Evolutionary conservation across 2,113 vertebrate genomes (phyloP).

Genomic region (Oreochromis spilurus): DNA sequence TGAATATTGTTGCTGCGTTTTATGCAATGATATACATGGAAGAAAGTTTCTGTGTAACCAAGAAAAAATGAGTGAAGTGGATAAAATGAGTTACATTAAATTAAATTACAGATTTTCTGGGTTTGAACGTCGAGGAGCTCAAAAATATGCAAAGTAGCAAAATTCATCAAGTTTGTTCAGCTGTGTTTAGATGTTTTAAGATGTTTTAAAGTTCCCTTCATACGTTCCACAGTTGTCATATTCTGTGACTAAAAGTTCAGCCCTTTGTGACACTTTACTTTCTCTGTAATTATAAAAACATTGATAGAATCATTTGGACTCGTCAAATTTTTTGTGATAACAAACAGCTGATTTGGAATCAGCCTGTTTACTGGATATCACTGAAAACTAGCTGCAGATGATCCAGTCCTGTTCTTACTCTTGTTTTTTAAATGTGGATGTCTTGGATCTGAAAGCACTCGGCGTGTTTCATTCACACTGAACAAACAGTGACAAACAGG

Average conservation of each 20-base stretch:
- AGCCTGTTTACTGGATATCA: background rate
- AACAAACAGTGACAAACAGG: background rate
- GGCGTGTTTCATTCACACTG: background rate
- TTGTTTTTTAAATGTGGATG: background rate
- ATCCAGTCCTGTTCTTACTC: background rate
- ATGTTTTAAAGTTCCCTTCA: background rate
- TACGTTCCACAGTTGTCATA: background rate
- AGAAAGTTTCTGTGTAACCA: background rate
- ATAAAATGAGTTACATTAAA: background rate
- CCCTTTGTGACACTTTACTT: background rate
- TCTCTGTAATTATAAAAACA: background rate
- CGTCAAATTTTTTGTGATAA: background rate
- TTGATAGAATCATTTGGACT: background rate
- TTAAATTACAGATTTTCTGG: background rate
- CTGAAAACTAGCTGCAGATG: background rate
- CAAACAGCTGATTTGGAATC: background rate
- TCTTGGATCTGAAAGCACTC: background rate
- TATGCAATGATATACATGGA: background rate
- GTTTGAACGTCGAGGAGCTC: background rate
- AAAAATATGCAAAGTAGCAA: background rate
- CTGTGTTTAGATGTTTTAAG: background rate
- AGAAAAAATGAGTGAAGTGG: background rate
- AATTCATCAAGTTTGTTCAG: background rate
- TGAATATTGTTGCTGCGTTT: background rate
- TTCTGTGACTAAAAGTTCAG: background rate